Percentiles rank a stretch among this genome's conserved stretches.
Conservation (phyloP, 2,888 invertebrate species). For the Steinernema hermaphroditum region DNA sequence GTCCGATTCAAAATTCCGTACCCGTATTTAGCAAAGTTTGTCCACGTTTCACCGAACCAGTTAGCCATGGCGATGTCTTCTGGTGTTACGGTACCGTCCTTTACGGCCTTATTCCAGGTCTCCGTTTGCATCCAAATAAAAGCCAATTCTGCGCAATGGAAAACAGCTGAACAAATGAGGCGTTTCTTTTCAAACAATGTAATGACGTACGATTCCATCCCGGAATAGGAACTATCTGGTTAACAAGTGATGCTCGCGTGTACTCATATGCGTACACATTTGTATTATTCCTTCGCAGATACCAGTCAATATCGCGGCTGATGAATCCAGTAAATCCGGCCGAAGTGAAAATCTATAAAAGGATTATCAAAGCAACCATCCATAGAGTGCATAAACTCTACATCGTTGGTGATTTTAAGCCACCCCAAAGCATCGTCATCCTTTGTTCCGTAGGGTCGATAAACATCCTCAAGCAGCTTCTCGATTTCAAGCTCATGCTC, state of each 20-base stretch:
- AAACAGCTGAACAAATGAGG: conserved; percentile 31
- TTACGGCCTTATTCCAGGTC: conserved; percentile 25
- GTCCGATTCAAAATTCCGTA: too few relatives aligned
- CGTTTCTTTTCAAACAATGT: too few relatives aligned
- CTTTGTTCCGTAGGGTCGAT: neutral
- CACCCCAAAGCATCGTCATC: neutral
- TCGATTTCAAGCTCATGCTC: conserved; percentile 4
- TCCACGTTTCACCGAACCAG: conserved; percentile 40
- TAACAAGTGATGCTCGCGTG: conserved; percentile 1
- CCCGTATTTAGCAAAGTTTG: conserved; percentile 35
- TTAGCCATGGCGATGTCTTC: conserved; percentile 34
- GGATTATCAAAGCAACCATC: neutral
- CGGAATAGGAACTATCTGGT: neutral
- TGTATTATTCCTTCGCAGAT: neutral
- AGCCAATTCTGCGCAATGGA: conserved; percentile 35
- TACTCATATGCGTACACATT: conserved; percentile 17
- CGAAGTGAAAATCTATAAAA: conserved; percentile 9
- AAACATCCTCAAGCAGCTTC: conserved; percentile 4
- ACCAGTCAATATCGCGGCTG: conserved; percentile 30
- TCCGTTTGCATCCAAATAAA: conserved; percentile 34
- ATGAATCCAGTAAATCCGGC: conserved; percentile 20
- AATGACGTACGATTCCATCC: conserved; percentile 23
- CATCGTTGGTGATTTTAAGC: conserved; percentile 16
- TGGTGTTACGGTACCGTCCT: neutral
- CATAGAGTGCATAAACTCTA: neutral